Percentiles rank a stretch among this genome's conserved stretches.
Conservation (phyloP, 1,140 invertebrate species). For the Oncopodura yosiiana region DNA sequence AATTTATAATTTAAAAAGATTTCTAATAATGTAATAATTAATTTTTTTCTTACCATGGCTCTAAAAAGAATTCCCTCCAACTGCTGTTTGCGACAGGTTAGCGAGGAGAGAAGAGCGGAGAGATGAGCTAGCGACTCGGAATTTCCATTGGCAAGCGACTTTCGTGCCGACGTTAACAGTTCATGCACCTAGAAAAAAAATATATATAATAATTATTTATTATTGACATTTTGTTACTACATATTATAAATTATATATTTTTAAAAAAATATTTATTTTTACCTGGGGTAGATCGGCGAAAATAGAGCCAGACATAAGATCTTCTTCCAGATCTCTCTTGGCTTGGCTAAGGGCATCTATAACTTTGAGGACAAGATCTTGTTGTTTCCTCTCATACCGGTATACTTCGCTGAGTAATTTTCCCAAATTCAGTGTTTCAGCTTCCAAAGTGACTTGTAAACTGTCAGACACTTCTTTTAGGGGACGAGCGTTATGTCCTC, state of each 20-base stretch:
- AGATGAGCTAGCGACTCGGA: conserved; percentile 31
- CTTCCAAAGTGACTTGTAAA: conserved; percentile 22
- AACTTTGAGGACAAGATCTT: conserved; percentile 33
- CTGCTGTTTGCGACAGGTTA: conserved; percentile 34
- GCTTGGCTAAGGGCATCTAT: conserved; percentile 30
- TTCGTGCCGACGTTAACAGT: conserved; percentile 28
- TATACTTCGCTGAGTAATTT: conserved; percentile 32
- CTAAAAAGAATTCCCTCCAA: conserved; percentile 28
- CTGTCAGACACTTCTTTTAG: conserved; percentile 30
- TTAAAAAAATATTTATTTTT: background rate
- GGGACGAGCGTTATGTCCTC: conserved; percentile 27
- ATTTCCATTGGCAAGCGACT: conserved; percentile 32
- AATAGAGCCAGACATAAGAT: conserved; percentile 27
- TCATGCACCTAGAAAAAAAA: conserved; percentile 26
- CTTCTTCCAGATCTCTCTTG: conserved; percentile 33
- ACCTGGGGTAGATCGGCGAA: conserved; percentile 29
- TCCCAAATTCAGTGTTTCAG: conserved; percentile 25
- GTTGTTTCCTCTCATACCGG: conserved; percentile 31
- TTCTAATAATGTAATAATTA: background rate
- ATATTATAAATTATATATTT: no score
- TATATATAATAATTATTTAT: background rate
- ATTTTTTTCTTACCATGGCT: conserved; percentile 22
- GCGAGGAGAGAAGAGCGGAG: conserved; percentile 30
- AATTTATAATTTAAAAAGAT: background rate
- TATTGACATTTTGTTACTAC: no score